These are phyloP conservation scores for Scaptomyza cyrtandrae DNA, from an alignment of 2,888 invertebrate genomes.

Conservation along the genomic window DNA sequence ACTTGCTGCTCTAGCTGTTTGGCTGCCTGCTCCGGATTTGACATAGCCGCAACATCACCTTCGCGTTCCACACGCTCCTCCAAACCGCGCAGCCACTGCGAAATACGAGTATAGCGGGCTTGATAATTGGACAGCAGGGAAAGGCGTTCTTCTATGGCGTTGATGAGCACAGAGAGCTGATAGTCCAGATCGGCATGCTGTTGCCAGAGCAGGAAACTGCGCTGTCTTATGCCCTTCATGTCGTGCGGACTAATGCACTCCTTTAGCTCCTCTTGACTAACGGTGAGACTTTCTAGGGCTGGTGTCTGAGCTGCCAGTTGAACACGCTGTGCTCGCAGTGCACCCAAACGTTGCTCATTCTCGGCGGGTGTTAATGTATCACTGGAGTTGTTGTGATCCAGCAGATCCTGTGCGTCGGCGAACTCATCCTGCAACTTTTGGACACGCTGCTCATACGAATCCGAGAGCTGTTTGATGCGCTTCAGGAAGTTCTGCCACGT, in stretches of 20 bases:
- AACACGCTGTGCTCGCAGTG: slow-evolving; percentile 87
- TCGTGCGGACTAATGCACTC: slow-evolving; percentile 94
- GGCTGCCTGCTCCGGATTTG: slow-evolving; percentile 90
- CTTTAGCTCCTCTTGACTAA: slow-evolving; percentile 92
- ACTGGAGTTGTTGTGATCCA: slow-evolving; percentile 86
- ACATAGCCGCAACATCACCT: slow-evolving; percentile 85
- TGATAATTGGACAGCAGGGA: slow-evolving; percentile 90
- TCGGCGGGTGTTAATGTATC: slow-evolving; percentile 86
- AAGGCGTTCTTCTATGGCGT: slow-evolving; percentile 90
- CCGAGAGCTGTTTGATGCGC: slow-evolving; percentile 88
- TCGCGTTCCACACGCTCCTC: slow-evolving; percentile 88
- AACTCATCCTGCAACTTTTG: slow-evolving; percentile 87
- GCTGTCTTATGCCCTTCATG: slow-evolving; percentile 91
- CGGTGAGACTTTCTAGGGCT: slow-evolving; percentile 89
- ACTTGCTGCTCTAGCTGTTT: slow-evolving; percentile 90
- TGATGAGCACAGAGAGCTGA: slow-evolving; percentile 89
- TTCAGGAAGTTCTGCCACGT: slow-evolving; percentile 92
- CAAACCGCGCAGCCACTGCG: slow-evolving; percentile 89
- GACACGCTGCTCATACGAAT: slow-evolving; percentile 88
- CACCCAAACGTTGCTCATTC: slow-evolving; percentile 88
- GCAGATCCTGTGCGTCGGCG: slow-evolving; percentile 87
- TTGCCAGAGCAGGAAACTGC: slow-evolving; percentile 91
- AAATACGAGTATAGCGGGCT: slow-evolving; percentile 87
- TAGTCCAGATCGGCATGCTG: slow-evolving; percentile 93
- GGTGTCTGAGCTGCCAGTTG: slow-evolving; percentile 85